Evolutionary conservation across 2,113 vertebrate species (phyloP).

Genomic region (Otis tarda): DNA sequence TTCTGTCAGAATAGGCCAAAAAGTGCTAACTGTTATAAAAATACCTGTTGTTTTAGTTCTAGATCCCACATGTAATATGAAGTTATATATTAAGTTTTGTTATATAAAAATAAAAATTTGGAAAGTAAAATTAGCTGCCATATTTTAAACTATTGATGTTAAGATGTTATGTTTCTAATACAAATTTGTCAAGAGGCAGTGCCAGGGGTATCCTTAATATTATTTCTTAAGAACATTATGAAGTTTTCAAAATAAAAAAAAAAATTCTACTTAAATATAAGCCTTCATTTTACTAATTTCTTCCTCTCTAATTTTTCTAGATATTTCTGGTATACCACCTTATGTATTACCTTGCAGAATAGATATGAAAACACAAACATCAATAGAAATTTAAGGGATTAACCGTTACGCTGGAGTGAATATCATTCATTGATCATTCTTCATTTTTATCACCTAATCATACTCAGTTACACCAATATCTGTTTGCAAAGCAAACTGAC

Average conservation of each 20-base stretch:
- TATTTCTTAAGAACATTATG: not conserved
- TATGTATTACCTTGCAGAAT: not conserved
- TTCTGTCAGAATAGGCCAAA: not conserved
- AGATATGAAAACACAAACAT: not conserved
- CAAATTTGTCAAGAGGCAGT: not conserved
- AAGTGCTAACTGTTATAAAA: not conserved
- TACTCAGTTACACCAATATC: not conserved
- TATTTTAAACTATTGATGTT: not conserved
- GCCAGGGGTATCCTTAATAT: not conserved
- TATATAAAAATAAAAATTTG: not conserved
- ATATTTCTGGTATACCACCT: not conserved
- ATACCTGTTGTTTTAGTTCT: not conserved
- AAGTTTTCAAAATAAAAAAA: not conserved
- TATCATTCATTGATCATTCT: not conserved
- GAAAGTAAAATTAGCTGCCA: not conserved
- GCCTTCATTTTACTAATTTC: not conserved
- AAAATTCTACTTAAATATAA: not conserved
- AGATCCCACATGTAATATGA: not conserved
- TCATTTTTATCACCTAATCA: not conserved
- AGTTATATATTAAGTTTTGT: not conserved
- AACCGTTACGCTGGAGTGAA: not conserved
- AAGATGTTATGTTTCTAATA: not conserved
- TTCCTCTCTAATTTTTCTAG: not conserved
- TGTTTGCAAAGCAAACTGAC: not conserved
- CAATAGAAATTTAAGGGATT: not conserved